Conservation (phyloP, 2,888 invertebrate species). For the Leptinotarsa haldemani region DNA sequence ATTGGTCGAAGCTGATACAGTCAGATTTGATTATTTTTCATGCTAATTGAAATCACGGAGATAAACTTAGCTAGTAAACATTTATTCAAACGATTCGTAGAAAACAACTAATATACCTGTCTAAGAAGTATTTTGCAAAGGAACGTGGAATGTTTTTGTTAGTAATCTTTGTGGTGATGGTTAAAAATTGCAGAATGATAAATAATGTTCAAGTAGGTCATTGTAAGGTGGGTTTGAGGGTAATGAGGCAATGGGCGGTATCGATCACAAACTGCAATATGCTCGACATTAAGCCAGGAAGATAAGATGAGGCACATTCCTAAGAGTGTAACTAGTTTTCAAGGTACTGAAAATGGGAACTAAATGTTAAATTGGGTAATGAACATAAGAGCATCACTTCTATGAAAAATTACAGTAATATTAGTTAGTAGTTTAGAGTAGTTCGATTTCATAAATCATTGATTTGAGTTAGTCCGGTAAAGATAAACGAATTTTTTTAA, state of each 20-base stretch:
- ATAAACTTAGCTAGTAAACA: conserved; percentile 5
- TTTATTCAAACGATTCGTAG: conserved; percentile 2
- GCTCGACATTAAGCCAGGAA: background rate
- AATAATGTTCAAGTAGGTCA: conserved; percentile 1
- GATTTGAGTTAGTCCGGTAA: too few relatives aligned
- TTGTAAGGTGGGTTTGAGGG: background rate
- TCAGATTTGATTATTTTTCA: background rate
- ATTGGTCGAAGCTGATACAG: background rate
- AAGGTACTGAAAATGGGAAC: background rate
- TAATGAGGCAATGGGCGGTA: background rate
- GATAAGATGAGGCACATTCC: background rate
- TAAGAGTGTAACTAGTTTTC: background rate
- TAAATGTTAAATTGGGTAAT: too few relatives aligned
- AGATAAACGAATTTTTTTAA: too few relatives aligned
- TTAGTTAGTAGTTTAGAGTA: too few relatives aligned
- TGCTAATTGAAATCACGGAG: background rate
- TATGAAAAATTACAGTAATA: too few relatives aligned
- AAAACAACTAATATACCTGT: background rate
- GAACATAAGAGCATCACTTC: too few relatives aligned
- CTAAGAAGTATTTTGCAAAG: background rate
- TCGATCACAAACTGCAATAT: background rate
- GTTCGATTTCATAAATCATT: too few relatives aligned
- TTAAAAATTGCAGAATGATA: background rate
- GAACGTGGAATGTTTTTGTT: conserved; percentile 10
- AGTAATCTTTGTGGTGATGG: conserved; percentile 7